phyloP scores from a whole-genome alignment of 2,797 vertebrate genomes.

The Rhinoraja longicauda region DNA sequence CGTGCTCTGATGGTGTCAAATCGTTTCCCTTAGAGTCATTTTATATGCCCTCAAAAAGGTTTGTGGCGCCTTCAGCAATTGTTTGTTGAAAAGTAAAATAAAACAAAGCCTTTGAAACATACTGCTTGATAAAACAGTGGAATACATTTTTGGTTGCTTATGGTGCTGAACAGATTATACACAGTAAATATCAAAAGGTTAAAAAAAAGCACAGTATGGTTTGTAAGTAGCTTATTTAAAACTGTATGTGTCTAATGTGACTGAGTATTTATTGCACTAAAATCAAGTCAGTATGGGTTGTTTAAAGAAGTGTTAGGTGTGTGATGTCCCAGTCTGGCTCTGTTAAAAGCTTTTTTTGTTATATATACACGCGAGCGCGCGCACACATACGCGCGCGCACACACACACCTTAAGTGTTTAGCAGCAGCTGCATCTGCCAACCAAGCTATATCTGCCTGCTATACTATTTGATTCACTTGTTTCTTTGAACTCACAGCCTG shows the following conservation, averaged over 20 bases:
- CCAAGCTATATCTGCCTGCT: background rate
- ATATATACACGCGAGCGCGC: background rate
- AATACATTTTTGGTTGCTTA: slow-evolving; percentile 37
- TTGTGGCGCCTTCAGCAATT: background rate
- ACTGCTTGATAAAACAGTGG: slow-evolving; percentile 28
- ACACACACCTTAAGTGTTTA: slow-evolving; percentile 2
- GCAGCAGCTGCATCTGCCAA: background rate
- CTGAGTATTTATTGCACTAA: slow-evolving; percentile 34
- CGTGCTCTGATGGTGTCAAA: slow-evolving; percentile 24
- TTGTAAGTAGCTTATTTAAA: slow-evolving; percentile 38
- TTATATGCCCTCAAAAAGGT: background rate
- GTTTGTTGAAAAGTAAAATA: background rate
- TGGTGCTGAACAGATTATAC: slow-evolving; percentile 24
- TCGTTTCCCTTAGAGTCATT: slow-evolving; percentile 10
- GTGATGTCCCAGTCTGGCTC: background rate
- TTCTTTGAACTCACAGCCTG: slow-evolving; percentile 7
- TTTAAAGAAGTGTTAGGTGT: slow-evolving; percentile 18
- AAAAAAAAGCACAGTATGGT: slow-evolving; percentile 16
- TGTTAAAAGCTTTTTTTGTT: slow-evolving; percentile 6
- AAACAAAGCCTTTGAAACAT: slow-evolving; percentile 13
- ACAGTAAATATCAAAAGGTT: slow-evolving; percentile 33
- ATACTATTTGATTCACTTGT: background rate
- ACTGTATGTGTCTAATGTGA: slow-evolving; percentile 28
- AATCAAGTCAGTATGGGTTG: slow-evolving; percentile 9
- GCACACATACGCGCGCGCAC: background rate